These are phyloP conservation scores for Synanthedon vespiformis DNA, from an alignment of 2,888 invertebrate genomes.

Conservation along the genomic window DNA sequence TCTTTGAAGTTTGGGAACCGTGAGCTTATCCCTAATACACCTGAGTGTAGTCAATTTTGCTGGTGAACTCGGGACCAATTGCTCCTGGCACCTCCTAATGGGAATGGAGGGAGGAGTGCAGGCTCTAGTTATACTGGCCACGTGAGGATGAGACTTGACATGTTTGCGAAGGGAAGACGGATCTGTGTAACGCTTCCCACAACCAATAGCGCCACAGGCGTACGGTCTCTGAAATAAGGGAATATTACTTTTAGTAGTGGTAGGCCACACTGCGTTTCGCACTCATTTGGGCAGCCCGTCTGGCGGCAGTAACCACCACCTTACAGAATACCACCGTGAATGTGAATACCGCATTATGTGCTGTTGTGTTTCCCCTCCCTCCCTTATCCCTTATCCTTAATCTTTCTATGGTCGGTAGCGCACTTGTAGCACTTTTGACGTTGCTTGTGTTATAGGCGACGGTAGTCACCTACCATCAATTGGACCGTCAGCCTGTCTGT, in stretches of 20 bases:
- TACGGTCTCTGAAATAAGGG: constrained; percentile 82
- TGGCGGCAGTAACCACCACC: no score
- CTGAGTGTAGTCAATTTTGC: constrained; percentile 52
- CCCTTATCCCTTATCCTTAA: no score
- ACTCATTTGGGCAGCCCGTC: no score
- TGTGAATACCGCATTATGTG: no score
- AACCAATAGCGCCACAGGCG: constrained; percentile 88
- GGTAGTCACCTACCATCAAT: no score
- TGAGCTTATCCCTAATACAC: constrained; percentile 55
- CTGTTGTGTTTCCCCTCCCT: no score
- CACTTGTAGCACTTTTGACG: no score
- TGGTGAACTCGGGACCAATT: constrained; percentile 53
- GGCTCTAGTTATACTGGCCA: constrained; percentile 44
- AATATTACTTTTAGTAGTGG: not conserved
- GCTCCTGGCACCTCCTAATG: constrained; percentile 40
- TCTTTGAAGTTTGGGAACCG: constrained; percentile 47
- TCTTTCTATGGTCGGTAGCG: no score
- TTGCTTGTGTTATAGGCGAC: no score
- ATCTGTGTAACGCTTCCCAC: constrained; percentile 93
- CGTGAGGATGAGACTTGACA: constrained; percentile 83
- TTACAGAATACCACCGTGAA: no score
- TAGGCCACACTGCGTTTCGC: no score
- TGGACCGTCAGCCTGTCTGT: no score
- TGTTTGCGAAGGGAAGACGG: constrained; percentile 94
- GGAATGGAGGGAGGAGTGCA: constrained; percentile 46